phyloP scores from a whole-genome alignment of 2,888 invertebrate genomes.

The Labia minor region DNA sequence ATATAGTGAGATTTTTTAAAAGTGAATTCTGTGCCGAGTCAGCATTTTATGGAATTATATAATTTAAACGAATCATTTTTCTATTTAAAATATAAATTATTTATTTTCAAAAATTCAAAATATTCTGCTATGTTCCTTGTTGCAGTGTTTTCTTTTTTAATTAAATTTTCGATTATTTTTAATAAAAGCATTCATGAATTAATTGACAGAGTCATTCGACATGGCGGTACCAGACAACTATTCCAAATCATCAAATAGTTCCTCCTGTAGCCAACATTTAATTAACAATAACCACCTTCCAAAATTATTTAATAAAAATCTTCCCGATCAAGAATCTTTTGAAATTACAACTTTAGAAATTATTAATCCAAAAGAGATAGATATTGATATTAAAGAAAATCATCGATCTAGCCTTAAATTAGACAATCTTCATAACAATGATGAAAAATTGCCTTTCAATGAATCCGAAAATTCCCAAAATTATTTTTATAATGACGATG shows the following conservation, averaged over 20 bases:
- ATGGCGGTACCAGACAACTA: not conserved
- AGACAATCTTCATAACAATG: not conserved
- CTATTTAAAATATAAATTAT: not conserved
- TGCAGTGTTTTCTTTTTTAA: not conserved
- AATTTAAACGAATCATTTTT: not conserved
- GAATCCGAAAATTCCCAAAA: too few relatives aligned
- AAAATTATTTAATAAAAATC: not conserved
- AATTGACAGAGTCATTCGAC: not conserved
- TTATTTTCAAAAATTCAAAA: too few relatives aligned
- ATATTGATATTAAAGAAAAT: not conserved
- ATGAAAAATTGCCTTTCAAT: not conserved
- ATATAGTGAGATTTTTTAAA: not conserved
- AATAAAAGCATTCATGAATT: not conserved
- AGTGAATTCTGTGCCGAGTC: not conserved
- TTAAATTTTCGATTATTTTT: not conserved
- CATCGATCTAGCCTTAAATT: not conserved
- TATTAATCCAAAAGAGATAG: not conserved
- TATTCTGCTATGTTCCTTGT: not conserved
- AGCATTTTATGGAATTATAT: not conserved
- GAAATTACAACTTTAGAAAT: not conserved
- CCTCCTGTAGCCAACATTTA: too few relatives aligned
- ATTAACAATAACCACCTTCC: too few relatives aligned
- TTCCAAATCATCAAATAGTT: not conserved
- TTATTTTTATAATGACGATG: not conserved
- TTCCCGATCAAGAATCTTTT: not conserved